Base-by-base conservation (phyloP, 2,113 vertebrate species). In the Odocoileus virginianus region DNA sequence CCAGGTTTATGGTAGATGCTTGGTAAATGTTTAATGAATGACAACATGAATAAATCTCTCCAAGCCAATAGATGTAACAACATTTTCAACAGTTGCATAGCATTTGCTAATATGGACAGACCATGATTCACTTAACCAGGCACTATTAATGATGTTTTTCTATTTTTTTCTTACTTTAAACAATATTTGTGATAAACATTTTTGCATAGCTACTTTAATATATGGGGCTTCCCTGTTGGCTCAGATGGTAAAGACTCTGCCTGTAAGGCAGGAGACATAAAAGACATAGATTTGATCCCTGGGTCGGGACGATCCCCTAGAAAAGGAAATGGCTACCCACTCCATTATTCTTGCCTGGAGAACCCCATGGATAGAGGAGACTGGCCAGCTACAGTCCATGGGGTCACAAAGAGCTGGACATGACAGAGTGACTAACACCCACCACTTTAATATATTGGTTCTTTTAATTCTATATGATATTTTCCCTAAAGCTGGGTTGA, bases 11-110 rank as follows among this genome's bases (percentile, higher is more conserved):
- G 54, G 76, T 5, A 47, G 76, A 47, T 87, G 74, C 87, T 78
- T 11, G 12, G 50, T 71, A 85, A 93, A 95, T 71, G 60, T 87
- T 96, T 93, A 94, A 55, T 67, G 58, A 89, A 67, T 94, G 64
- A 91, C 84, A 91, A 36, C 88, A 90, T 47, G 17, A 92, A 76
- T 76, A 81, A 40, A 79, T 88, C 33, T 47, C 74, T 91, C 55
- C 43, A 84, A 76, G 57, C 87, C 57, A 71, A 58, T 57, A 52
- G 61, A 87, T 64, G 11, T 43, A 87, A 95, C 28, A 43, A 33
- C 25, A 9, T 95, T 87, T 89, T 91, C 50, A 86, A 52, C 33
- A 43, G 36, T 64, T 85, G 30, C 14, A 27, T 74, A 92, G 87
- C 33, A 76, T 91, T 88, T 84, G 57, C 76, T 94, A 74, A 60